phyloP scores from a whole-genome alignment of 1,140 invertebrate genomes.

The Temnothorax nylanderi region DNA sequence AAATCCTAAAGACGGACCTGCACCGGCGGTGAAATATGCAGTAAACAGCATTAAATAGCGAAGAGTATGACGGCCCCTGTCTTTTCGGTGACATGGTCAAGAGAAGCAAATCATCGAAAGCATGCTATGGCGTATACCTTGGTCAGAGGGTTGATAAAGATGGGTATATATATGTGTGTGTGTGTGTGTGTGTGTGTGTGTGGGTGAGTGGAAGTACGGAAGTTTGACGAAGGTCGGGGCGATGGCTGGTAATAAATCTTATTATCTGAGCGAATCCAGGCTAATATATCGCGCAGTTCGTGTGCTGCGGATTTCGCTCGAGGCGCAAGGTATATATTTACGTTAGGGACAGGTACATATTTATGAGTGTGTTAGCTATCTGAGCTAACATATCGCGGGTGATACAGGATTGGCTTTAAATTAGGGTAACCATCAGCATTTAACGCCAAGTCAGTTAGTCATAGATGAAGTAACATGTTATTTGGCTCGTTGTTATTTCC shows the following conservation, averaged over 20 bases:
- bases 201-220: constrained; percentile 13
- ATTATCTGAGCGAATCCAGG: constrained; percentile 66
- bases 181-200: neutral
- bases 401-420: constrained; percentile 45
- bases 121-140: neutral
- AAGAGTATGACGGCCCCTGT: neutral
- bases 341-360: constrained; percentile 35
- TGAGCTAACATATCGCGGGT: neutral
- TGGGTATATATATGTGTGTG: neutral
- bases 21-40: neutral
- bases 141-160: neutral
- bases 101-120: constrained; percentile 21
- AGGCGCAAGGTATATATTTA: constrained; percentile 34
- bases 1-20: neutral
- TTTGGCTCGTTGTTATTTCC: constrained; percentile 4
- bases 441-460: constrained; percentile 33
- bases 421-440: constrained; percentile 22
- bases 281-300: constrained; percentile 57
- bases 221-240: constrained; percentile 65
- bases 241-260: constrained; percentile 69
- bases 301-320: constrained; percentile 43
- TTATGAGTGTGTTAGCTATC: constrained; percentile 52
- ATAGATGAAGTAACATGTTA: constrained; percentile 23
- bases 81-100: neutral
- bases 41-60: neutral